A percentile compares a stretch with the other conserved stretches of the same genome.
phyloP scores from a whole-genome alignment of 23 tunicate species.

The Styela plicata region DNA sequence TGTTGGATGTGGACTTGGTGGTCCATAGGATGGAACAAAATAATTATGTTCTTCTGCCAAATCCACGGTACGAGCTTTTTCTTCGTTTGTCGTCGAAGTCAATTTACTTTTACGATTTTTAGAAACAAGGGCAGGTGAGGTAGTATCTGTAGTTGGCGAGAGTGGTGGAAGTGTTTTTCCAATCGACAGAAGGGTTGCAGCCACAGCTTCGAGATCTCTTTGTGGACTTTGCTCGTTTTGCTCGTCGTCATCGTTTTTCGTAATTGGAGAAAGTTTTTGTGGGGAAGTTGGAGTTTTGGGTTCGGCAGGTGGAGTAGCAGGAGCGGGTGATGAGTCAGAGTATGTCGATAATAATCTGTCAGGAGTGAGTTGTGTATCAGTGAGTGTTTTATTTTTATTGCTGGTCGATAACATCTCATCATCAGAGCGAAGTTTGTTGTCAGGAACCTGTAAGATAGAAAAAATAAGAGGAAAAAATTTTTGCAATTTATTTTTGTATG shows the following conservation, averaged over 20 bases:
- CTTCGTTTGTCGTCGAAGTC: background rate
- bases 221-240: conserved; percentile 1
- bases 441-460: background rate
- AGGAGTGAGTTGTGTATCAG: conserved; percentile 67
- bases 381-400: conserved; percentile 68
- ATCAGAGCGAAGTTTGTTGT: conserved; percentile 38
- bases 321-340: conserved; percentile 13
- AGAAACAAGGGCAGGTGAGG: background rate
- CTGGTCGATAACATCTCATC: conserved; percentile 67
- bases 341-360: conserved; percentile 46
- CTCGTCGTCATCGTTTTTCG: background rate
- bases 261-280: background rate
- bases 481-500: too few relatives aligned
- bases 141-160: background rate
- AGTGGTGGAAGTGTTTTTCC: conserved; percentile 46
- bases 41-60: conserved; percentile 87
- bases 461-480: too few relatives aligned
- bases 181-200: conserved; percentile 62
- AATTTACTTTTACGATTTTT: background rate
- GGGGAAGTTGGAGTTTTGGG: background rate
- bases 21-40: conserved; percentile 45
- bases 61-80: conserved; percentile 24
- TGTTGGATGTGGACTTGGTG: background rate
- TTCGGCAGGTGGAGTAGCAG: background rate
- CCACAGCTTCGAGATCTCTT: conserved; percentile 72